A percentile compares a stretch with the other conserved stretches of the same genome.
Conservation (phyloP, 2,113 vertebrate species). For the Eonycteris spelaea region DNA sequence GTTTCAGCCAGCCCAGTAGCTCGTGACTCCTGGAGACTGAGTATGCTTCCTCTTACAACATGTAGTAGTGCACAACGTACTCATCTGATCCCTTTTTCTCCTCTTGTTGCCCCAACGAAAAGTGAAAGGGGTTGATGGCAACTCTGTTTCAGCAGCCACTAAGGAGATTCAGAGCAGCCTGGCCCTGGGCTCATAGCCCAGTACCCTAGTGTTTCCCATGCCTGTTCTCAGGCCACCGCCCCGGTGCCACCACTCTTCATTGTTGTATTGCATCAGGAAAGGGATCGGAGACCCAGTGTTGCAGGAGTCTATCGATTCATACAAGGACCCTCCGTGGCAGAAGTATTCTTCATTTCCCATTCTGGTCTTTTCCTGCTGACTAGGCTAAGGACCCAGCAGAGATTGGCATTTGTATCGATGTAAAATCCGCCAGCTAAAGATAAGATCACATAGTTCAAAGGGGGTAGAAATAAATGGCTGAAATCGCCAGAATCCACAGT, state of each 20-base stretch:
- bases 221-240: not conserved
- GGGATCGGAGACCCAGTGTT: not conserved
- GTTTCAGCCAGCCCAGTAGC: not conserved
- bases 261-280: not conserved
- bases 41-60: not conserved
- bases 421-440: not conserved
- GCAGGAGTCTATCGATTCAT: not conserved
- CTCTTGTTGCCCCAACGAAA: not conserved
- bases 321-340: not conserved
- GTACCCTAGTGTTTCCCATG: not conserved
- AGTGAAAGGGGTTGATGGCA: not conserved
- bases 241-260: not conserved
- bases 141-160: not conserved
- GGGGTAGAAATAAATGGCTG: not conserved
- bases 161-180: not conserved
- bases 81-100: not conserved
- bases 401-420: conserved; percentile 1
- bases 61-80: not conserved
- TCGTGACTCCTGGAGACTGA: not conserved
- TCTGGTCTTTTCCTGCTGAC: conserved; percentile 4
- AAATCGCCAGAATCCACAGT: not conserved
- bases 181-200: not conserved
- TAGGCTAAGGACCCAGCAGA: not conserved
- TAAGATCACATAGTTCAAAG: conserved; percentile 11
- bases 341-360: not conserved